Percentiles rank a stretch among this genome's conserved stretches.
phyloP scores from a whole-genome alignment of 2,797 vertebrate species.

The Phalloptychus januarius region DNA sequence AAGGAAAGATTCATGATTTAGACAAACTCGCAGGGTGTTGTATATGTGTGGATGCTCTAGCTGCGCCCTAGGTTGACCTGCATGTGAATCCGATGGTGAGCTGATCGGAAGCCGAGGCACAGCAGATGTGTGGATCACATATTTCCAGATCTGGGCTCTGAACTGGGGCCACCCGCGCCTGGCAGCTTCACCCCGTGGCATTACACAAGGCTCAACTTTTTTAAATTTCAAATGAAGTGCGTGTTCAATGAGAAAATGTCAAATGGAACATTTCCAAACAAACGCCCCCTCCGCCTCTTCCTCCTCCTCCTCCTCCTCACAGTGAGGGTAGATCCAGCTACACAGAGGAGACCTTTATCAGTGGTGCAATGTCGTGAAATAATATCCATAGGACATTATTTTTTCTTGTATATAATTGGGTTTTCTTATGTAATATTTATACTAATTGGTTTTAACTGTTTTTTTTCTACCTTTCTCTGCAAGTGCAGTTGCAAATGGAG shows the following conservation, averaged over 20 bases:
- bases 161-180: constrained; percentile 22
- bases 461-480: neutral
- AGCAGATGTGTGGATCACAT: constrained; percentile 18
- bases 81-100: constrained; percentile 17
- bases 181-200: constrained; percentile 34
- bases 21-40: neutral
- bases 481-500: neutral
- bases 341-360: neutral
- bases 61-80: constrained; percentile 41
- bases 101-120: constrained; percentile 22
- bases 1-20: neutral
- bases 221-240: constrained; percentile 35
- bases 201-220: constrained; percentile 24
- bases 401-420: neutral
- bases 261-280: constrained; percentile 32
- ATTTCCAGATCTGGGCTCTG: constrained; percentile 33
- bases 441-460: neutral
- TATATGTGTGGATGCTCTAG: neutral
- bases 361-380: neutral
- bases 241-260: constrained; percentile 45
- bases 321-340: constrained; percentile 1
- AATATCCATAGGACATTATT: neutral
- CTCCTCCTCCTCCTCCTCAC: neutral
- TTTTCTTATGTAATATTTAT: neutral
- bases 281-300: neutral